A percentile compares a stretch with the other conserved stretches of the same genome.
Evolutionary conservation across 2,113 vertebrate genomes (phyloP).

Genomic region (Gadus chalcogrammus): DNA sequence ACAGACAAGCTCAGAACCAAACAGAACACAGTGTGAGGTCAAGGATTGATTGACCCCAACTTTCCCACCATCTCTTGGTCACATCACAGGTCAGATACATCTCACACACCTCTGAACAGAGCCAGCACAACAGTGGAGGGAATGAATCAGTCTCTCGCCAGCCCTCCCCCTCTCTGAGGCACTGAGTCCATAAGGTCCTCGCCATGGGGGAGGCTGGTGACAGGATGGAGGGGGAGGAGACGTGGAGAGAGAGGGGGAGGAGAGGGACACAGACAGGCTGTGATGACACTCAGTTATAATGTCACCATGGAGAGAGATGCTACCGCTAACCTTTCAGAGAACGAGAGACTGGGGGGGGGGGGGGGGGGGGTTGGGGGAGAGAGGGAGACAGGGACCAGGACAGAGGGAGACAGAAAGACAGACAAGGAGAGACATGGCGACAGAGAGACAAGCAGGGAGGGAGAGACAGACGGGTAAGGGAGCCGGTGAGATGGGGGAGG

Average conservation of each 20-base stretch:
- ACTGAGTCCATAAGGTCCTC: slow-evolving; percentile 64
- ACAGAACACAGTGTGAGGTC: slow-evolving; percentile 31
- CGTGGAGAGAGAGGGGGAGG: slow-evolving; percentile 26
- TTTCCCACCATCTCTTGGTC: slow-evolving; percentile 10
- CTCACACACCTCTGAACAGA: slow-evolving; percentile 31
- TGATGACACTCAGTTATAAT: slow-evolving; percentile 65
- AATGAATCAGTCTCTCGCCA: slow-evolving; percentile 46
- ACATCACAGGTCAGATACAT: slow-evolving; percentile 41
- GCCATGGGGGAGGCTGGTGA: slow-evolving; percentile 51
- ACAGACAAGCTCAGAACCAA: too few relatives aligned
- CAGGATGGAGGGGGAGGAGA: slow-evolving; percentile 31
- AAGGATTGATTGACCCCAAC: slow-evolving; percentile 45
- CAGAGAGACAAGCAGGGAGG: slow-evolving; percentile 22
- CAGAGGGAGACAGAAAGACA: slow-evolving; percentile 22
- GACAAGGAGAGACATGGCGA: slow-evolving; percentile 33
- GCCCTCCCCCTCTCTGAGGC: too few relatives aligned
- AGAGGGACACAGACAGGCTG: slow-evolving; percentile 40
- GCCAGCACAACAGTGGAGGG: slow-evolving; percentile 53
- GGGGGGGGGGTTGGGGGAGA: slow-evolving; percentile 20
- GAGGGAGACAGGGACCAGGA: slow-evolving; percentile 32
- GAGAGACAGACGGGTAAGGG: slow-evolving; percentile 34
- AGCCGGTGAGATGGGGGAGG: slow-evolving; percentile 33
- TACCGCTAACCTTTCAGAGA: slow-evolving; percentile 66
- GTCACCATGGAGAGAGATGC: slow-evolving; percentile 62
- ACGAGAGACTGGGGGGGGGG: slow-evolving; percentile 38